Evolutionary conservation across 2,797 vertebrate genomes (phyloP).

Genomic region (Gastrophryne carolinensis): DNA sequence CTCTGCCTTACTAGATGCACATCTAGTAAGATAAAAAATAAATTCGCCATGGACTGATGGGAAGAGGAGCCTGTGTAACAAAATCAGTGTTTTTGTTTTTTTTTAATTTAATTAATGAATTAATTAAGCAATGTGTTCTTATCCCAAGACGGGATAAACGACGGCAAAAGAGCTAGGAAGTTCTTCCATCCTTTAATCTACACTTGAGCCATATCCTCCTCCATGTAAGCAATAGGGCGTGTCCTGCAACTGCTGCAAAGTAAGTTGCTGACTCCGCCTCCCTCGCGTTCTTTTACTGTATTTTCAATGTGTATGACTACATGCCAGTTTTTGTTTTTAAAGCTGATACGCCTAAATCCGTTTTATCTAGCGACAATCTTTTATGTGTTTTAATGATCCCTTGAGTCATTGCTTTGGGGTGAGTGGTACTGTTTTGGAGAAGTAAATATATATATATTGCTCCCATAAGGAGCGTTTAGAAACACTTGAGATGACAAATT

Average conservation of each 20-base stretch:
- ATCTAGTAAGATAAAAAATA: background rate
- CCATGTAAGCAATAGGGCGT: constrained; percentile 19
- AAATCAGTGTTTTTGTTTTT: constrained; percentile 17
- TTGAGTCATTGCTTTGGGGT: background rate
- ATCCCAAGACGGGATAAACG: constrained; percentile 22
- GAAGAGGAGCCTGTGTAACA: background rate
- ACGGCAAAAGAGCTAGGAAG: background rate
- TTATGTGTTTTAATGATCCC: background rate
- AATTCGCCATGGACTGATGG: constrained; percentile 6
- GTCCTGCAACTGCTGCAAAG: background rate
- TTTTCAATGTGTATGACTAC: constrained; percentile 17
- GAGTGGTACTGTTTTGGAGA: background rate
- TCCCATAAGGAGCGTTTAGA: background rate
- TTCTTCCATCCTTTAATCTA: constrained; percentile 5
- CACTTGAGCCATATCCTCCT: constrained; percentile 28
- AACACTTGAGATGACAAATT: background rate
- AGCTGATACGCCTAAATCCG: background rate
- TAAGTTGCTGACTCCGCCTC: background rate
- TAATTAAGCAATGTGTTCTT: constrained; percentile 8
- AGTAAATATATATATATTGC: background rate
- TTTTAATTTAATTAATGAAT: too few relatives aligned
- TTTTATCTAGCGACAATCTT: background rate
- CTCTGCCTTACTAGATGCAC: background rate
- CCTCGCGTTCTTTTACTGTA: background rate
- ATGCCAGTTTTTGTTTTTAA: constrained; percentile 12